These are phyloP conservation scores for Paraplagusia blochii DNA, from an alignment of 2,113 vertebrate genomes.

Conservation along the genomic window DNA sequence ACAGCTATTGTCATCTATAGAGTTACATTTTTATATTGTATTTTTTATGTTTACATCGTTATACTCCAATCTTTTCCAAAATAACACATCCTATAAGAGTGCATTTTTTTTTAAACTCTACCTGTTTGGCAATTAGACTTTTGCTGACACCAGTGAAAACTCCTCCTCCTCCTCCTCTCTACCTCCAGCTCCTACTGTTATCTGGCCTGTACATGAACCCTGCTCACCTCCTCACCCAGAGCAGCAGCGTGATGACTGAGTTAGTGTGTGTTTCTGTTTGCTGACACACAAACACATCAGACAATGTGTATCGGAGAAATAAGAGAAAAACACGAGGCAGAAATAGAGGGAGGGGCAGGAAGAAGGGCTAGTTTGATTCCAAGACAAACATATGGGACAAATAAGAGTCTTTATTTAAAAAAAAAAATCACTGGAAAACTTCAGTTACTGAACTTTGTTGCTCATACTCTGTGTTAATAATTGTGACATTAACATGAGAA, in stretches of 20 bases:
- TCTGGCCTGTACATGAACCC: constrained; percentile 51
- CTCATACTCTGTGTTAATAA: too few relatives aligned
- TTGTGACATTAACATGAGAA: too few relatives aligned
- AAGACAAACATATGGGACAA: too few relatives aligned
- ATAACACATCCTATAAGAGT: neutral
- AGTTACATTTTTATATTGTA: too few relatives aligned
- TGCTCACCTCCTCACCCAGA: constrained; percentile 32
- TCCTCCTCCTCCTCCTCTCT: neutral
- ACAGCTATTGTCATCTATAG: too few relatives aligned
- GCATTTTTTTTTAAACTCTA: constrained; percentile 1
- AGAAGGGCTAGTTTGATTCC: neutral
- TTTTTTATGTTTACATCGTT: too few relatives aligned
- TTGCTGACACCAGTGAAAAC: constrained; percentile 26
- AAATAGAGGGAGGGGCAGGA: neutral
- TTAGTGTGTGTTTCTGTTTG: neutral
- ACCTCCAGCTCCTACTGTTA: constrained; percentile 32
- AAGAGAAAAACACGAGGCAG: neutral
- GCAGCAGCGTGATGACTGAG: constrained; percentile 22
- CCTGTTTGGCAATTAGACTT: constrained; percentile 14
- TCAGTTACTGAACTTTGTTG: too few relatives aligned
- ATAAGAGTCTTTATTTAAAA: too few relatives aligned
- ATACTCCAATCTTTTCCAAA: too few relatives aligned
- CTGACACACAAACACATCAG: constrained; percentile 13
- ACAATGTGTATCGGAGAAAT: neutral
- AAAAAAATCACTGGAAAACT: too few relatives aligned